phyloP scores from a whole-genome alignment of 2,113 vertebrate genomes.

The Ibidorhyncha struthersii region DNA sequence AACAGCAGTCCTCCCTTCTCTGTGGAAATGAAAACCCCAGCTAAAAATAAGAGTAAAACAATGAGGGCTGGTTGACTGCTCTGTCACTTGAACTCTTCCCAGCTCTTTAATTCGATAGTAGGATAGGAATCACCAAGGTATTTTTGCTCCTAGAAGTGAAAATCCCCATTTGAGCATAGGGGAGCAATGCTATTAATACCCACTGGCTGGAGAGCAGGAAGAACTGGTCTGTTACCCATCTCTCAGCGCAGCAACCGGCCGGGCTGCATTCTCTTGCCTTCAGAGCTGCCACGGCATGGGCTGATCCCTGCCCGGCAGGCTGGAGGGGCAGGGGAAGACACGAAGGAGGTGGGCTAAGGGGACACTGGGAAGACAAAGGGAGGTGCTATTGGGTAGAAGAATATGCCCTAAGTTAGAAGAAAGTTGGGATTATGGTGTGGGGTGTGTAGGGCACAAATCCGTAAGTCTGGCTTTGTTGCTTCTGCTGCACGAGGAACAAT shows the following conservation, averaged over 20 bases:
- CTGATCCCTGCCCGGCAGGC: background rate
- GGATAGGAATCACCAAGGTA: background rate
- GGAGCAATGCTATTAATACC: background rate
- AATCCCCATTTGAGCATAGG: background rate
- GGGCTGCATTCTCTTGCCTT: background rate
- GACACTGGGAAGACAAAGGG: background rate
- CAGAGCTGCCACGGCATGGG: background rate
- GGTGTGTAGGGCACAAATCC: background rate
- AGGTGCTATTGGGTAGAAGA: background rate
- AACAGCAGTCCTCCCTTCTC: background rate
- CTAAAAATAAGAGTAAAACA: background rate
- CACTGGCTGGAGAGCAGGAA: constrained; percentile 1
- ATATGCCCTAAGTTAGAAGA: background rate
- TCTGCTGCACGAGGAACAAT: background rate
- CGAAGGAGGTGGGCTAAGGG: background rate
- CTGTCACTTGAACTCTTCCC: background rate
- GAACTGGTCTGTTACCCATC: background rate
- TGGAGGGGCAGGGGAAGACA: background rate
- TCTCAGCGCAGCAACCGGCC: background rate
- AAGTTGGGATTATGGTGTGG: background rate
- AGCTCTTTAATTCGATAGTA: background rate
- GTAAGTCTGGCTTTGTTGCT: fast-evolving
- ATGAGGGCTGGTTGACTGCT: background rate
- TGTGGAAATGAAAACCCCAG: background rate
- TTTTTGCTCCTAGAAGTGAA: constrained; percentile 22